phyloP scores from a whole-genome alignment of 2,113 vertebrate species.

The Chaenocephalus aceratus region DNA sequence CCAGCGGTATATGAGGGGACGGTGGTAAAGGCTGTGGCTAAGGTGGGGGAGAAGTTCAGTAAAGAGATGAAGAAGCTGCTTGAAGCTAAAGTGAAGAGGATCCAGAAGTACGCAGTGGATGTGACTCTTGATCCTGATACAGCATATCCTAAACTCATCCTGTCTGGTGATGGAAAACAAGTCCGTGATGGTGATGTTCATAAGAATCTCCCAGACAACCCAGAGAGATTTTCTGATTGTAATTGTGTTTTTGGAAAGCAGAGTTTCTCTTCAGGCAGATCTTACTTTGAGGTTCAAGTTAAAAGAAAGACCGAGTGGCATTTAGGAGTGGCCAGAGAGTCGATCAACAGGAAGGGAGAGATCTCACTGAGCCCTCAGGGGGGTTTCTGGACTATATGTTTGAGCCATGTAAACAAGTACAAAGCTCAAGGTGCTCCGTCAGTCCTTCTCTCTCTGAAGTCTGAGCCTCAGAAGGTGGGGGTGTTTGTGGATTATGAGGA shows the following conservation, averaged over 20 bases:
- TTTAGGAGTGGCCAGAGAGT: conserved; percentile 18
- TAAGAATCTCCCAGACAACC: fast-evolving
- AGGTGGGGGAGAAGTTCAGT: no score
- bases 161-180: no score
- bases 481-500: no score
- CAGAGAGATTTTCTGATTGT: neutral
- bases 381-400: neutral
- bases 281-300: conserved; percentile 28
- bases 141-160: neutral
- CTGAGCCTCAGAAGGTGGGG: no score
- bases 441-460: no score
- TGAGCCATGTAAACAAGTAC: neutral
- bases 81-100: no score
- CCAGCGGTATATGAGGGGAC: no score
- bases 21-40: no score
- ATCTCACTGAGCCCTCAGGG: fast-evolving
- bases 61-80: no score
- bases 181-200: no score
- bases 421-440: neutral
- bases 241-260: conserved; percentile 18
- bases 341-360: neutral
- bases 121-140: conserved; percentile 37
- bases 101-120: conserved; percentile 4
- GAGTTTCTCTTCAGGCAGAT: conserved; percentile 10
- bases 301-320: neutral